Evolutionary conservation across 2,888 invertebrate species (phyloP), one percentile per base, ranked within the genome.

Genomic region (Girardia tigrina): DNA sequence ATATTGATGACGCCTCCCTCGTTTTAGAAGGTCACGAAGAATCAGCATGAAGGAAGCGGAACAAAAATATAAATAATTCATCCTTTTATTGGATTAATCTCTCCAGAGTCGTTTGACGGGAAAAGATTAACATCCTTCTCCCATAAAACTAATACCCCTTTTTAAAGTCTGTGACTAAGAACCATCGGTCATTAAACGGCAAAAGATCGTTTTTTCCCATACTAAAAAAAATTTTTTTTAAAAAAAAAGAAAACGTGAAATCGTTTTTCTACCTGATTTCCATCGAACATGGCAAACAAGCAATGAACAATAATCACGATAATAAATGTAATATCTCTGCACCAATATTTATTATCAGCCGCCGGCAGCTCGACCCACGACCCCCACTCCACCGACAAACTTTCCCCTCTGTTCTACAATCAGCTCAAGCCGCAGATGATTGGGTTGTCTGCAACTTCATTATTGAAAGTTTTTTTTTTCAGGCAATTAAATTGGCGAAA

Each of bases 401-500:
- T 20, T 56, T 56, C 23, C n/a, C 4, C n/a, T 56, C 20, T 56
- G 56, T 56, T n/a, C n/a, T n/a, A 56, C 56, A 56, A 56, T 56
- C 56, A 56, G n/a, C 56, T 56, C 56, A 56, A 56, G 56, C 56
- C n/a, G 56, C 56, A 12, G 4, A 56, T 56, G 56, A 56, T 56
- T 56, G 56, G 56, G 56, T 12, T 56, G 56, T 56, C 56, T 56
- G 56, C n/a, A n/a, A 56, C 56, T 56, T 56, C 56, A 56, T 56
- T 56, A 56, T 12, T 56, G 56, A 56, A 56, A 56, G 56, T 56
- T n/a, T n/a, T n/a, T n/a, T n/a, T n/a, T 56, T 56, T 56, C 36
- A 20, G 56, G 56, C 56, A 56, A 56, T 56, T 56, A 56, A 56
- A 56, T 56, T 4, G 56, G 56, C 56, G n/a, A 56, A 8, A 12